Percentiles rank a stretch among this genome's conserved stretches.
Conservation (phyloP, 2,888 invertebrate species). For the Rhodophaea formosa region DNA sequence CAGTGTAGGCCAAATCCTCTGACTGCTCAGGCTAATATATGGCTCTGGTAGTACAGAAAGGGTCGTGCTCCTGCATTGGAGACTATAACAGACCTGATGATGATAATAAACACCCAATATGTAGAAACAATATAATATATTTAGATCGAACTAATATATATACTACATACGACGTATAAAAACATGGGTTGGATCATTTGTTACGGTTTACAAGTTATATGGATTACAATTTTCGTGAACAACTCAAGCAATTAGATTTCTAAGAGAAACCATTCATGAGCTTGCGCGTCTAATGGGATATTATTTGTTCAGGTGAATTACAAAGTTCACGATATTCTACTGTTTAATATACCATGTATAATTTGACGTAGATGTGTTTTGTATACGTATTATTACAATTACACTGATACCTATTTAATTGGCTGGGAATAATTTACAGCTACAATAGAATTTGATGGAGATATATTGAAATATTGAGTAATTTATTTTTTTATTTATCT, state of each 20-base stretch:
- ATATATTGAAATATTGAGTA: no score
- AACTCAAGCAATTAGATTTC: conserved; percentile 13
- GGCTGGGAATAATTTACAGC: no score
- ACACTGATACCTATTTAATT: not conserved
- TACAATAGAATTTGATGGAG: no score
- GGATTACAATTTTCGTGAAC: conserved; percentile 13
- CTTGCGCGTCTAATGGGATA: conserved; percentile 9
- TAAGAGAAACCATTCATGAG: conserved; percentile 13
- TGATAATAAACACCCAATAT: no score
- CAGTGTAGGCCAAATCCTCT: no score
- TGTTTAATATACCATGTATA: conserved; percentile 9
- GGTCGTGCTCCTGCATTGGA: no score
- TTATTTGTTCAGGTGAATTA: conserved; percentile 11
- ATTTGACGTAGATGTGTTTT: not conserved
- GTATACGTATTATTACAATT: not conserved
- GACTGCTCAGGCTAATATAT: no score
- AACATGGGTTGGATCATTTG: not conserved
- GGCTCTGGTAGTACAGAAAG: no score
- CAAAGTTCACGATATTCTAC: conserved; percentile 1
- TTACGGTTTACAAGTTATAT: not conserved
- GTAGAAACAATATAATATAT: no score
- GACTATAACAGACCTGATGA: no score
- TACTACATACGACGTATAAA: not conserved
- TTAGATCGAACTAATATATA: no score
- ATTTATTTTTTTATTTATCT: no score